phyloP scores from a whole-genome alignment of 2,797 vertebrate genomes.

The Scleropages formosus region DNA sequence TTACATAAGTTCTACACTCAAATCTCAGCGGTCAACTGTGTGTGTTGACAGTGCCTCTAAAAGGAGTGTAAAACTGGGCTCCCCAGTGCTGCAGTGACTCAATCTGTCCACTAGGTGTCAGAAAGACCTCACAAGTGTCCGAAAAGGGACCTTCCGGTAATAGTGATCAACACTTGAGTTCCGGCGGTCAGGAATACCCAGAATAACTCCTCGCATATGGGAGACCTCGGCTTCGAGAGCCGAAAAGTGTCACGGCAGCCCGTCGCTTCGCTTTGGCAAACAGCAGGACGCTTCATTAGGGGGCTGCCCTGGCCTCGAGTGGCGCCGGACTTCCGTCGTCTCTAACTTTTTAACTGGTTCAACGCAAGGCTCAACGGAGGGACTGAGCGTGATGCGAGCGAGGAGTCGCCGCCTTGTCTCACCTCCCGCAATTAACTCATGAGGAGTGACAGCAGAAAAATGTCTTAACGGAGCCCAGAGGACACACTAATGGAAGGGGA shows the following conservation, averaged over 20 bases:
- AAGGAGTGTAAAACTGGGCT: slow-evolving; percentile 5
- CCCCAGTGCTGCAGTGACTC: not conserved
- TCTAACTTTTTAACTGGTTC: slow-evolving; percentile 33
- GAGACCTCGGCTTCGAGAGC: slow-evolving; percentile 55
- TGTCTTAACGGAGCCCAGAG: slow-evolving; percentile 54
- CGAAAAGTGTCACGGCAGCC: slow-evolving; percentile 27
- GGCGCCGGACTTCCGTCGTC: too few species aligned
- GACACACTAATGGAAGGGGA: slow-evolving; percentile 62
- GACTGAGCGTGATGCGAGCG: not conserved
- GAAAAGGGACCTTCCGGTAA: not conserved
- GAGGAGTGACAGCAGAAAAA: slow-evolving; percentile 59
- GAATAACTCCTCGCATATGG: slow-evolving; percentile 70
- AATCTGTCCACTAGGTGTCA: slow-evolving; percentile 31
- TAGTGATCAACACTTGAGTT: slow-evolving; percentile 68
- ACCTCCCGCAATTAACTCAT: slow-evolving; percentile 70
- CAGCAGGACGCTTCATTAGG: too few species aligned
- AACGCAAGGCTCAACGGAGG: not conserved
- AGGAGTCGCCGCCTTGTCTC: slow-evolving; percentile 49
- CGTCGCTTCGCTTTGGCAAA: slow-evolving; percentile 42
- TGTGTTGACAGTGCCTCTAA: too few species aligned
- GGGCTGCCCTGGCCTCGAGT: too few species aligned
- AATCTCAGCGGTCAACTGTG: not conserved
- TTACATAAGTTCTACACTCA: slow-evolving; percentile 6
- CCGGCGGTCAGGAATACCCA: slow-evolving; percentile 67
- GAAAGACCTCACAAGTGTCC: not conserved